A percentile compares a stretch with the other conserved stretches of the same genome.
Evolutionary conservation across 2,797 vertebrate species (phyloP).

Genomic region (Acipenser transmontanus): DNA sequence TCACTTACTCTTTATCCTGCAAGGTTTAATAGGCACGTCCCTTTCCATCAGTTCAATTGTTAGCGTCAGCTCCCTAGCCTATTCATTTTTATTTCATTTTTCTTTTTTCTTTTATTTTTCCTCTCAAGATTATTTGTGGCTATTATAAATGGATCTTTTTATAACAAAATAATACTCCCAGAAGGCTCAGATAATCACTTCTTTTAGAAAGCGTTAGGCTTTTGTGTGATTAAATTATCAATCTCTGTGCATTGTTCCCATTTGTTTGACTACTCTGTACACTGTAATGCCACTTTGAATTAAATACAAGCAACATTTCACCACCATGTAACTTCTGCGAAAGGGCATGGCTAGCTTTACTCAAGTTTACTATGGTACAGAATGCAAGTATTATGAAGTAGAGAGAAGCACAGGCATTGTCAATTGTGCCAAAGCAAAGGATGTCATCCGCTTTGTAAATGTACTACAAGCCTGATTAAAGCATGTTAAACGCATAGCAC

Average conservation of each 20-base stretch:
- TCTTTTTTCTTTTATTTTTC: neutral
- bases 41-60: slow-evolving; percentile 8
- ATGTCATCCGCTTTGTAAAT: too few species aligned
- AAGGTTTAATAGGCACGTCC: slow-evolving; percentile 5
- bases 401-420: neutral
- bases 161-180: slow-evolving; percentile 6
- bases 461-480: too few species aligned
- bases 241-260: neutral
- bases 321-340: slow-evolving; percentile 14
- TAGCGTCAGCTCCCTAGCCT: slow-evolving; percentile 12
- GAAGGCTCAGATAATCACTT: neutral
- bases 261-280: neutral
- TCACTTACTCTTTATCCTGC: slow-evolving; percentile 2
- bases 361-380: neutral
- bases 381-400: neutral
- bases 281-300: slow-evolving; percentile 8
- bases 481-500: too few species aligned
- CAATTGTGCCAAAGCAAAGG: neutral
- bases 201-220: slow-evolving; percentile 3
- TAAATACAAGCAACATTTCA: slow-evolving; percentile 6
- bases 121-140: slow-evolving; percentile 8
- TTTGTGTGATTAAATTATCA: slow-evolving; percentile 10
- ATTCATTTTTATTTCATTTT: neutral
- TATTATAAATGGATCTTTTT: slow-evolving; percentile 12
- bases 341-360: slow-evolving; percentile 11